phyloP scores from a whole-genome alignment of 2,113 vertebrate species.

The Grammomys dolichurus region DNA sequence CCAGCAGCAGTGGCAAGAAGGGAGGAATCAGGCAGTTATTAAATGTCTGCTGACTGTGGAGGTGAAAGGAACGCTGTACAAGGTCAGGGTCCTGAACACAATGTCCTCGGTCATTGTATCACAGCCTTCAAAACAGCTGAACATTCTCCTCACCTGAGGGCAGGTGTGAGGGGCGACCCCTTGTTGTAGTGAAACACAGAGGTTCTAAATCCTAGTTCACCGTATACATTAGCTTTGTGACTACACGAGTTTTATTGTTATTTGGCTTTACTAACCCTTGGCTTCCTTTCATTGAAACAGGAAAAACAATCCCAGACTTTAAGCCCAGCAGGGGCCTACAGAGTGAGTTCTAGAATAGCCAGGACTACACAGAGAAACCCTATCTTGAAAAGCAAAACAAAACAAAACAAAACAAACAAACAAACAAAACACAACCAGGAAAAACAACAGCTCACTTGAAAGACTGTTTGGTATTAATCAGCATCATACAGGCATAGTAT shows the following conservation, averaged over 20 bases:
- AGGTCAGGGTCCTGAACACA: neutral
- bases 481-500: neutral
- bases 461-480: neutral
- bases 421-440: neutral
- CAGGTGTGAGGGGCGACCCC: constrained; percentile 11
- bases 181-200: neutral
- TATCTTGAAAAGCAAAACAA: neutral
- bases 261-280: neutral
- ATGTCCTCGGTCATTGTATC: neutral
- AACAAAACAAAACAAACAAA: neutral
- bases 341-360: neutral
- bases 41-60: neutral
- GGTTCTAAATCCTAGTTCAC: neutral
- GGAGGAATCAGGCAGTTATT: neutral
- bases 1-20: neutral
- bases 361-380: neutral
- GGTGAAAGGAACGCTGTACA: neutral
- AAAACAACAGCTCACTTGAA: neutral
- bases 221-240: neutral
- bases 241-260: neutral
- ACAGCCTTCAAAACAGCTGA: neutral
- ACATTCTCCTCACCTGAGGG: neutral
- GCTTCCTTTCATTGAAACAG: constrained; percentile 14
- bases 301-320: neutral
- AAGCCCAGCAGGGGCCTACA: neutral